Conservation (phyloP, 2,888 invertebrate genomes). For the Apodemia duryi region DNA sequence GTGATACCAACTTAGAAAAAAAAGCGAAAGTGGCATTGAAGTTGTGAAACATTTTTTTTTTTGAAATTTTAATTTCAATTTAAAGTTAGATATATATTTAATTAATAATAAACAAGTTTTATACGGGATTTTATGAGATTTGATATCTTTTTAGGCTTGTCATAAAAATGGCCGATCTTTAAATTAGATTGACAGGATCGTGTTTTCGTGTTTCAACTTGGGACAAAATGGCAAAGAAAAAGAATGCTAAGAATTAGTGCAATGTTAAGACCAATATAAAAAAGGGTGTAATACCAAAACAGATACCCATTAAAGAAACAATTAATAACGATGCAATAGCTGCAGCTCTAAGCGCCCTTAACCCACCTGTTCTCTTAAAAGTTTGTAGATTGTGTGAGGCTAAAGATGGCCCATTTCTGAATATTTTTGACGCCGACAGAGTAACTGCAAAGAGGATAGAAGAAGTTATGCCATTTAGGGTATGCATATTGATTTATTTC, state of each 20-base stretch:
- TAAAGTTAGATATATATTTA: no score
- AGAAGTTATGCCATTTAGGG: slow-evolving; percentile 65
- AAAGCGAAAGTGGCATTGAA: no score
- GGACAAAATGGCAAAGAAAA: slow-evolving; percentile 30
- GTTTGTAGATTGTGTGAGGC: slow-evolving; percentile 68
- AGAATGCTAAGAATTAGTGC: slow-evolving; percentile 46
- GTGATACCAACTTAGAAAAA: no score
- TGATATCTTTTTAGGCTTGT: not conserved
- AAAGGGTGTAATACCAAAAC: slow-evolving; percentile 36
- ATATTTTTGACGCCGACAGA: slow-evolving; percentile 67
- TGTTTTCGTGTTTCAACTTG: slow-evolving; percentile 18
- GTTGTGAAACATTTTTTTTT: no score
- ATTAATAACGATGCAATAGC: slow-evolving; percentile 42
- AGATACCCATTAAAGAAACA: slow-evolving; percentile 27
- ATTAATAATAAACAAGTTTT: not conserved
- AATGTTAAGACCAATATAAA: slow-evolving; percentile 37
- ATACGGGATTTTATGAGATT: not conserved
- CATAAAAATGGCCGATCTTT: slow-evolving; percentile 29
- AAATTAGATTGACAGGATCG: slow-evolving; percentile 17
- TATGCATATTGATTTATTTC: slow-evolving; percentile 40
- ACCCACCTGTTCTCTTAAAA: slow-evolving; percentile 50
- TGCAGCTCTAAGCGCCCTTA: slow-evolving; percentile 41
- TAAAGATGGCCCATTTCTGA: slow-evolving; percentile 71
- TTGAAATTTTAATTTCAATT: no score
- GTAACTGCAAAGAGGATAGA: slow-evolving; percentile 66